Evolutionary conservation across 2,888 invertebrate species (phyloP).

Genomic region (Dugesia japonica): DNA sequence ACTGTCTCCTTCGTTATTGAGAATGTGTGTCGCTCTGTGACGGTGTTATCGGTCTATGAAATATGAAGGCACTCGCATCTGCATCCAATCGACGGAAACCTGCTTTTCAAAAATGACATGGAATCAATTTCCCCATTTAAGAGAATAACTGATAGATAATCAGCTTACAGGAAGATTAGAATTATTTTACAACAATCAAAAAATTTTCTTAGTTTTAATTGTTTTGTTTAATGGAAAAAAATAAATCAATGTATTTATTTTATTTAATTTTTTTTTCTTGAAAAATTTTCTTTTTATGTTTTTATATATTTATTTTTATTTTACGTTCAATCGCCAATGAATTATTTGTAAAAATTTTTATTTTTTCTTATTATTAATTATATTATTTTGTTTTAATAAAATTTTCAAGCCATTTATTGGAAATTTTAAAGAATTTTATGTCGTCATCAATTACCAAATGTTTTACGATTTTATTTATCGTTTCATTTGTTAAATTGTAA

Average conservation of each 20-base stretch:
- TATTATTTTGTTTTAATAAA: too few species aligned
- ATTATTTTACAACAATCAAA: slow-evolving; percentile 20
- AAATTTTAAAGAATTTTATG: too few species aligned
- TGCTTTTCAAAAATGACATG: slow-evolving; percentile 8
- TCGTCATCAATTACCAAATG: too few species aligned
- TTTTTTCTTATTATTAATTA: too few species aligned
- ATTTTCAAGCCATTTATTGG: too few species aligned
- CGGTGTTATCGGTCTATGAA: background rate
- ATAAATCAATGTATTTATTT: slow-evolving; percentile 11
- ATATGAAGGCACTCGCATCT: background rate
- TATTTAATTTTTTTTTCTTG: background rate
- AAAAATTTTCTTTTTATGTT: background rate
- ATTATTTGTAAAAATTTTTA: too few species aligned
- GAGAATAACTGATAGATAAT: slow-evolving; percentile 20
- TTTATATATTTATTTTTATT: too few species aligned
- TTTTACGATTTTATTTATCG: too few species aligned
- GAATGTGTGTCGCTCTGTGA: slow-evolving; percentile 6
- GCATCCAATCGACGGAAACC: slow-evolving; percentile 16
- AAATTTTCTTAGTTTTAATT: slow-evolving; percentile 20
- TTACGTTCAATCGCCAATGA: too few species aligned
- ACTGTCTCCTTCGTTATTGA: background rate
- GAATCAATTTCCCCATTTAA: slow-evolving; percentile 11
- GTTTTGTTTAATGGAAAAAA: slow-evolving; percentile 9
- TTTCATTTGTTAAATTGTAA: too few species aligned
- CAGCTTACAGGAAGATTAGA: slow-evolving; percentile 20